Evolutionary conservation across 2,797 vertebrate genomes (phyloP).

Genomic region (Lacerta agilis): DNA sequence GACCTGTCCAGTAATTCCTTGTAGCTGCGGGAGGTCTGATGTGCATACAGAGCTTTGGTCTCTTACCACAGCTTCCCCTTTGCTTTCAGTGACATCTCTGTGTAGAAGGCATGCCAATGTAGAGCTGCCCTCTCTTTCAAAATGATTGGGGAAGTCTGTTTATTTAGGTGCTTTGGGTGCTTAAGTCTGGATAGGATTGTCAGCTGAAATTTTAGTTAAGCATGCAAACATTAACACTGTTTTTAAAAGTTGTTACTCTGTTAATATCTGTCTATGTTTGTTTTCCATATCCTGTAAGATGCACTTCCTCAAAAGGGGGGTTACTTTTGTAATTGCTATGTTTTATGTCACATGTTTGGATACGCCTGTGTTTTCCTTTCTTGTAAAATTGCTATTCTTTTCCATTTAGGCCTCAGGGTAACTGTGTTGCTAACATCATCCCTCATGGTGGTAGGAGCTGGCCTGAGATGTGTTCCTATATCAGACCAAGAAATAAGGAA

Average conservation of each 20-base stretch:
- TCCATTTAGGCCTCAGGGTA: slow-evolving; percentile 85
- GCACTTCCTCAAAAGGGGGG: background rate
- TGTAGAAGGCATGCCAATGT: background rate
- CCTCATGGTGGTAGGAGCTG: slow-evolving; percentile 90
- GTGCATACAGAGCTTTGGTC: background rate
- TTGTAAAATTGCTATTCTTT: slow-evolving; percentile 36
- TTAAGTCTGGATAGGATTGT: background rate
- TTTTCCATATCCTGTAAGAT: background rate
- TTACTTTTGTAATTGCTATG: background rate
- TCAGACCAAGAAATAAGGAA: slow-evolving; percentile 83
- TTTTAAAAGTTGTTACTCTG: background rate
- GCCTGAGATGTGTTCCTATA: slow-evolving; percentile 88
- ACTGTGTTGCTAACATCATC: slow-evolving; percentile 91
- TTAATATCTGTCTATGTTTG: background rate
- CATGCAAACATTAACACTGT: background rate
- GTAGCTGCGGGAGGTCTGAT: background rate
- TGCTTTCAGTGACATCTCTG: background rate
- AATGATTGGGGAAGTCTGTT: background rate
- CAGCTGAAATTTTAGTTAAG: background rate
- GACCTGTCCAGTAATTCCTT: background rate
- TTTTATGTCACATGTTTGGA: background rate
- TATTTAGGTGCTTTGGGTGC: background rate
- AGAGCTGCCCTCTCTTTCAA: background rate
- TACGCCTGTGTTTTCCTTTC: background rate
- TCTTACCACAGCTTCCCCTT: background rate